These are phyloP conservation scores for Ricordea florida DNA, from an alignment of 92 coral and sea anemone genomes.

Conservation along the genomic window DNA sequence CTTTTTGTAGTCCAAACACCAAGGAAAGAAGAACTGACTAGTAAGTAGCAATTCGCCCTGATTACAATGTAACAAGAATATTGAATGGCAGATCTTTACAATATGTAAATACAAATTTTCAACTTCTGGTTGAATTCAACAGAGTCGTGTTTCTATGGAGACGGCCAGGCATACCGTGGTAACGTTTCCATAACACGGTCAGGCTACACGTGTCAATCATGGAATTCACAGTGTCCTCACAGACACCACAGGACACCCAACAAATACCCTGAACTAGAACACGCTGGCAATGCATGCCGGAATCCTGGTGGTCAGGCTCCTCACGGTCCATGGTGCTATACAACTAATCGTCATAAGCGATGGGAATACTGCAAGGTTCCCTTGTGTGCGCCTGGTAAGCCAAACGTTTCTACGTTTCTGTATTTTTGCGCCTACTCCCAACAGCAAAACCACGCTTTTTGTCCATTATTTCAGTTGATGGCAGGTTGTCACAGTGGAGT, in stretches of 20 bases:
- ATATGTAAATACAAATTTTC: too few relatives aligned
- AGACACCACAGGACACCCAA: conserved; percentile 37
- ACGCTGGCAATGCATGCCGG: conserved; percentile 78
- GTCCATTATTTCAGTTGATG: conserved; percentile 4
- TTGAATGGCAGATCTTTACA: too few relatives aligned
- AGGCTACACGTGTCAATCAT: conserved; percentile 69
- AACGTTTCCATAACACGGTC: conserved; percentile 54
- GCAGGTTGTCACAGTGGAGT: conserved; percentile 10
- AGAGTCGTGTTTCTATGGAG: conserved; percentile 67
- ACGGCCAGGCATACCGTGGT: conserved; percentile 70
- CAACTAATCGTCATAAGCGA: conserved; percentile 43
- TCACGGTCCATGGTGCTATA: conserved; percentile 78
- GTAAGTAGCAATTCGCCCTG: too few relatives aligned
- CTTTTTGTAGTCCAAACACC: too few relatives aligned
- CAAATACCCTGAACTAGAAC: conserved; percentile 45
- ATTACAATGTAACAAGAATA: too few relatives aligned
- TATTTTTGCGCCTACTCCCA: too few relatives aligned
- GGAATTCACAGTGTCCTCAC: conserved; percentile 70
- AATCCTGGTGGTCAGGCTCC: conserved; percentile 78
- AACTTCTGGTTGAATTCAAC: too few relatives aligned
- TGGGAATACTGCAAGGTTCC: conserved; percentile 69
- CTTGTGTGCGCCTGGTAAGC: too few relatives aligned
- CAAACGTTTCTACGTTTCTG: too few relatives aligned
- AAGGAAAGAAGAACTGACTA: too few relatives aligned
- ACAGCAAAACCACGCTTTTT: too few relatives aligned